Evolutionary conservation across 1,140 invertebrate species (phyloP).

Genomic region (Aphaenogaster rudis): DNA sequence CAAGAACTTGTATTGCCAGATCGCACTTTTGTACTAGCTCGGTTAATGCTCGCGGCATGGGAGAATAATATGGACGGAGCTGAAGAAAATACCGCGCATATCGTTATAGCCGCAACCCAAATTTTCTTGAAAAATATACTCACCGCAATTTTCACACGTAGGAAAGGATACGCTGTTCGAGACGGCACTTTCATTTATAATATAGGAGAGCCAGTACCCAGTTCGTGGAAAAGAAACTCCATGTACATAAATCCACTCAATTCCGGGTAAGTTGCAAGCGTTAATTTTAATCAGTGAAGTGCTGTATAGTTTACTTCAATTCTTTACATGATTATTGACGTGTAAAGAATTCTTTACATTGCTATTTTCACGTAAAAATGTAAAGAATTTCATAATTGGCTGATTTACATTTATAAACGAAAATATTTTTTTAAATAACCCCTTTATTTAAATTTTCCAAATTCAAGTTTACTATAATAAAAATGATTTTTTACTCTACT

Average conservation of each 20-base stretch:
- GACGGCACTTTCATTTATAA: slow-evolving; percentile 91
- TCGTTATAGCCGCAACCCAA: slow-evolving; percentile 92
- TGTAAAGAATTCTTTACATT: too few species aligned
- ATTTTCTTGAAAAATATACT: slow-evolving; percentile 93
- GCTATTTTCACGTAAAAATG: too few species aligned
- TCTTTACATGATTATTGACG: too few species aligned
- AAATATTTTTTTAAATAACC: too few species aligned
- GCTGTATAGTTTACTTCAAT: too few species aligned
- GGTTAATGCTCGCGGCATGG: slow-evolving; percentile 94
- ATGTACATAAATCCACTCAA: slow-evolving; percentile 79
- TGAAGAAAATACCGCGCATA: slow-evolving; percentile 91
- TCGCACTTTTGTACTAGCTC: slow-evolving; percentile 91
- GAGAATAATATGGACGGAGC: slow-evolving; percentile 93
- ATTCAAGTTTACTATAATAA: too few species aligned
- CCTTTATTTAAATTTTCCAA: too few species aligned
- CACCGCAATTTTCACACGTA: slow-evolving; percentile 90
- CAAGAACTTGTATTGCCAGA: slow-evolving; percentile 92
- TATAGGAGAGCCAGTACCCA: slow-evolving; percentile 90
- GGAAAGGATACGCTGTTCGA: slow-evolving; percentile 91
- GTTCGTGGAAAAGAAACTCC: slow-evolving; percentile 91
- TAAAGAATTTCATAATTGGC: too few species aligned
- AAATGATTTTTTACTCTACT: too few species aligned
- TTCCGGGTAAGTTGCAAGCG: slow-evolving; percentile 63
- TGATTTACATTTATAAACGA: too few species aligned
- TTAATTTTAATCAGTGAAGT: not conserved